phyloP scores from a whole-genome alignment of 2,797 vertebrate species.

The Clarias laeviceps region DNA sequence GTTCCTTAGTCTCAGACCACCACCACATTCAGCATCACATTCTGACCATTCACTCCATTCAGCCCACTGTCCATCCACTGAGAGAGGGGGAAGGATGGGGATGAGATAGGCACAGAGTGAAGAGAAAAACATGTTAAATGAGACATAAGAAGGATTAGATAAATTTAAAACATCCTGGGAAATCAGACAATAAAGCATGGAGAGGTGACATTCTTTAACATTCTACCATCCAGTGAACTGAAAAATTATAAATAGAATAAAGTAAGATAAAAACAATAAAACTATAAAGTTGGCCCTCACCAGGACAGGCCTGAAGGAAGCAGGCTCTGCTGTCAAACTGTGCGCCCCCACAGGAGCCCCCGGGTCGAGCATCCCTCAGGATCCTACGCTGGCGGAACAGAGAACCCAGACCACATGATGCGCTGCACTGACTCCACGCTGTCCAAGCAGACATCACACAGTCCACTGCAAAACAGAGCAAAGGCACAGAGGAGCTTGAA shows the following conservation, averaged over 20 bases:
- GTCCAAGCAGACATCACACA: slow-evolving; percentile 84
- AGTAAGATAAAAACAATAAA: not conserved
- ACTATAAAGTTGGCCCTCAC: slow-evolving; percentile 61
- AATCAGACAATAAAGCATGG: not conserved
- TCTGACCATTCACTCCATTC: slow-evolving; percentile 82
- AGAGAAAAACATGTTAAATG: not conserved
- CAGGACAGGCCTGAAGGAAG: slow-evolving; percentile 84
- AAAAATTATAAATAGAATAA: not conserved
- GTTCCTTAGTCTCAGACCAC: slow-evolving; percentile 75
- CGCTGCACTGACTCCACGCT: slow-evolving; percentile 85
- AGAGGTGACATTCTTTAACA: not conserved
- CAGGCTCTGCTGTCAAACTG: slow-evolving; percentile 82
- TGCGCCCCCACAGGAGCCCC: slow-evolving; percentile 72
- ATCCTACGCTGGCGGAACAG: slow-evolving; percentile 79
- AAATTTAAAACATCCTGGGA: not conserved
- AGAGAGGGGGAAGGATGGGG: not conserved
- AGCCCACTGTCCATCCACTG: slow-evolving; percentile 83
- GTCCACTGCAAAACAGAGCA: slow-evolving; percentile 69
- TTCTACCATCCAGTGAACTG: not conserved
- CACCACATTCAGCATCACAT: slow-evolving; percentile 80
- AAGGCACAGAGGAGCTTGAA: not conserved
- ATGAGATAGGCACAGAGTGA: not conserved
- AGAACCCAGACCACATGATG: slow-evolving; percentile 84
- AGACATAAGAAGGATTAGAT: not conserved
- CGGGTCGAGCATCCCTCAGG: slow-evolving; percentile 72